Evolutionary conservation across 2,797 vertebrate genomes (phyloP).

Genomic region (Micrastur ruficollis): DNA sequence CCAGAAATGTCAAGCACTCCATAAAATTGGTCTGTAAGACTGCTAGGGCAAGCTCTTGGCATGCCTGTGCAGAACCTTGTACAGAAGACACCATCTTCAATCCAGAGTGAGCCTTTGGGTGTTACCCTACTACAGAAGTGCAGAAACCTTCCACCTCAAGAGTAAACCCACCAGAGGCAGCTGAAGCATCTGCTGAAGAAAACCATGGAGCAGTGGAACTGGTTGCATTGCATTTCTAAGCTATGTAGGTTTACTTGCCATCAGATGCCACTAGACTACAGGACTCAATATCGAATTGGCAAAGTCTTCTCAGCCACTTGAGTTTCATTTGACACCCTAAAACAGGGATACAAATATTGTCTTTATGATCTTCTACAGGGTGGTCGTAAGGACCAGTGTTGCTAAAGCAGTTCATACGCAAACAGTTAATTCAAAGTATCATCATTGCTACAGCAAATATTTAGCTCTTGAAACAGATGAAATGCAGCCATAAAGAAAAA

Average conservation of each 20-base stretch:
- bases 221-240: neutral
- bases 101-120: neutral
- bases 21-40: neutral
- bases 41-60: neutral
- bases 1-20: neutral
- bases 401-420: neutral
- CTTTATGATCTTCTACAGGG: neutral
- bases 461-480: neutral
- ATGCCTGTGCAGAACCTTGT: neutral
- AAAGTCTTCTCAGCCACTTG: neutral
- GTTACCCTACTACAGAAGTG: neutral
- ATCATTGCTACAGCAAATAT: neutral
- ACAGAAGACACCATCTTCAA: neutral
- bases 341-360: neutral
- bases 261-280: neutral
- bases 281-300: neutral
- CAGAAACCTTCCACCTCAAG: neutral
- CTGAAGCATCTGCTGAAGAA: neutral
- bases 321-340: neutral
- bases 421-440: neutral
- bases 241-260: neutral
- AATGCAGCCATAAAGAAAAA: neutral
- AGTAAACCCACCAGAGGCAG: neutral
- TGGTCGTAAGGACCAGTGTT: fast-evolving
- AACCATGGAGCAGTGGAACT: neutral